Evolutionary conservation across 2,888 invertebrate species (phyloP).

Genomic region (Sphinx pinastri): DNA sequence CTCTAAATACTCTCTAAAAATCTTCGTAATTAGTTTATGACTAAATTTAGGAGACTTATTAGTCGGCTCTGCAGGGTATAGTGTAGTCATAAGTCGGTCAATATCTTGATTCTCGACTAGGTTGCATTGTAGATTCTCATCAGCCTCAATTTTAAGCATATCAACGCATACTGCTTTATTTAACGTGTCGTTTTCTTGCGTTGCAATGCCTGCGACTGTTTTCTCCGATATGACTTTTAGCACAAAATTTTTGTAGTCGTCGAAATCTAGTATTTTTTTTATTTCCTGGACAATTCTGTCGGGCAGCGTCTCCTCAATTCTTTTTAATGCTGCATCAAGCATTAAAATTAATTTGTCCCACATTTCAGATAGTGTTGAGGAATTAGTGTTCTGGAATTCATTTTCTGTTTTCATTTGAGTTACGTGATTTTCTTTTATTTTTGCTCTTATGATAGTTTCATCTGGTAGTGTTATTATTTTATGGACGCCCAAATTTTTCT

Average conservation of each 20-base stretch:
- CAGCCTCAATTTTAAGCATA: slow-evolving; percentile 30
- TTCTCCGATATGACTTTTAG: slow-evolving; percentile 2
- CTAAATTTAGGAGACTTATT: not conserved
- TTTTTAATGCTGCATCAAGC: slow-evolving; percentile 59
- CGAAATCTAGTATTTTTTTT: slow-evolving; percentile 42
- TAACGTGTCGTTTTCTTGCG: not conserved
- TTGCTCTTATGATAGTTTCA: slow-evolving; percentile 50
- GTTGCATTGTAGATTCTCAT: slow-evolving; percentile 60
- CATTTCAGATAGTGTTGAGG: slow-evolving; percentile 52
- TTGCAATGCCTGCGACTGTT: not conserved
- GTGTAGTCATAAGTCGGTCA: slow-evolving; percentile 57
- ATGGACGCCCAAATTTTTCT: slow-evolving; percentile 36
- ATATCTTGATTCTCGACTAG: slow-evolving; percentile 59
- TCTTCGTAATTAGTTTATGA: slow-evolving; percentile 40
- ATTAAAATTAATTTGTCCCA: slow-evolving; percentile 59
- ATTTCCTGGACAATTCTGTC: slow-evolving; percentile 62
- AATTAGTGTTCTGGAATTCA: slow-evolving; percentile 42
- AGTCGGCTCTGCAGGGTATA: slow-evolving; percentile 45
- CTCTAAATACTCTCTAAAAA: slow-evolving; percentile 51
- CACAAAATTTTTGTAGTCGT: slow-evolving; percentile 29
- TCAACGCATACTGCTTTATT: slow-evolving; percentile 38
- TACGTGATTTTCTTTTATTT: slow-evolving; percentile 47
- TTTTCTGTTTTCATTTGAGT: slow-evolving; percentile 42
- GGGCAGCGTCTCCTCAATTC: slow-evolving; percentile 59
- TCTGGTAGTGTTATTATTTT: slow-evolving; percentile 54